Conservation (phyloP, 2,113 vertebrate genomes). For the Macroglossus sobrinus region DNA sequence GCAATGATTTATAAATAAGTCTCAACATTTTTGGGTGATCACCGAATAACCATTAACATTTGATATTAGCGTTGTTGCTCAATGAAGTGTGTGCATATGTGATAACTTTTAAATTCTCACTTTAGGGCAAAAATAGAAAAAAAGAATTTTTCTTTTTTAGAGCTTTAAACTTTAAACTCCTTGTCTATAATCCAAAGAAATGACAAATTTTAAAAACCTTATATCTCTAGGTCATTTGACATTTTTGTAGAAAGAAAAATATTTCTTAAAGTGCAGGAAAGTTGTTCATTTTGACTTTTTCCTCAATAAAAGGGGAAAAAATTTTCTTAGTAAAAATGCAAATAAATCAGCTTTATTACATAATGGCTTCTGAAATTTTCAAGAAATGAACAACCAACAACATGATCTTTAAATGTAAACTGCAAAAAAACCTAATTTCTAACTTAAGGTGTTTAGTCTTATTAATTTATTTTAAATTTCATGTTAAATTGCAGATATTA, state of each 20-base stretch:
- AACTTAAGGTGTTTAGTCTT: not conserved
- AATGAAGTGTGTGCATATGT: not conserved
- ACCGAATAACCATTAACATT: not conserved
- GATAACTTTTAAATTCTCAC: not conserved
- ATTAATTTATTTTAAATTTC: conserved; percentile 45
- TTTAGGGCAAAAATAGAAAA: not conserved
- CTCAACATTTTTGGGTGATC: not conserved
- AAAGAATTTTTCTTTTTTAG: not conserved
- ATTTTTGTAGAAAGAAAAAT: not conserved
- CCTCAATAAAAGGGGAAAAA: not conserved
- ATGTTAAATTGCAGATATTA: conserved; percentile 49
- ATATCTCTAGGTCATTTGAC: not conserved
- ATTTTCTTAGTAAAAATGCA: not conserved
- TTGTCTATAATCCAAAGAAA: not conserved
- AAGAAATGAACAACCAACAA: not conserved
- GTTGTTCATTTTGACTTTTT: not conserved
- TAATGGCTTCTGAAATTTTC: conserved; percentile 20
- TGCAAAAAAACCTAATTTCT: not conserved
- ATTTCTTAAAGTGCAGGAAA: not conserved
- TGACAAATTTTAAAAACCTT: not conserved
- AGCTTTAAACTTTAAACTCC: not conserved
- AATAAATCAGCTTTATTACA: not conserved
- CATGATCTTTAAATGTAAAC: conserved; percentile 52
- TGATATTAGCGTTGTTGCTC: not conserved
- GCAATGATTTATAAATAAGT: not conserved